Evolutionary conservation across 53 echinoderm and acorn worm species (phyloP), one percentile per base, ranked within the genome.

Genomic region (Holothuria leucospilota): DNA sequence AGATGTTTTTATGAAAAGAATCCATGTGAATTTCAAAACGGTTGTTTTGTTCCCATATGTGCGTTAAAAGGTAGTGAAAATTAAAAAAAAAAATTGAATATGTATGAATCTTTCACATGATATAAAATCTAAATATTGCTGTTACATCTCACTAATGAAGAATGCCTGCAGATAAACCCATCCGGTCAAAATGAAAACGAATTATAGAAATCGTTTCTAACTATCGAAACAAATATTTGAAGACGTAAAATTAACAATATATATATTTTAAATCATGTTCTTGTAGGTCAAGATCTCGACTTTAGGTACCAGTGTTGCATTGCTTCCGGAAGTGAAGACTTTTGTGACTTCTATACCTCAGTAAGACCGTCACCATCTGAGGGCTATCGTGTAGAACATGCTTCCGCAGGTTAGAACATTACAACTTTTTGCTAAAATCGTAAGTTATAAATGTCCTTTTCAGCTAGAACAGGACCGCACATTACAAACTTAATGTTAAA

Each of bases 281-380:
- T 24, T 11, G 27, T 15, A 63, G 64, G 14, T 24, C n/a, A 26
- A 24, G 64, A 63, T 26, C 8, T 63, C n/a, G 64, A 63, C 14
- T 63, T 63, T 63, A 63, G 64, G 20, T 63, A 63, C 64, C 64
- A 63, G 20, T 63, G 64, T 15, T 63, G 64, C 20, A 63, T 63
- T 26, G 64, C 64, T 26, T 63, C 64, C 10, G 27, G 20, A 26
- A 63, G 64, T 63, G 64, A 24, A 24, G 64, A 63, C 27, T 63
- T 63, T 26, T 63, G 64, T 26, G 20, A 63, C 24, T 68, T 68
- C 21, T 68, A 68, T 24, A 28, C 28, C 14, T 68, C 68, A 34
- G 29, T 68, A 23, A 28, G 68, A 29, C 68, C 68, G 7, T 68
- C 68, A 26, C 68, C 68, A 68, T 15, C 15, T 68, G 68, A 29